Conservation (phyloP, 53 echinoderm and acorn worm genomes). For the Astropecten irregularis region DNA sequence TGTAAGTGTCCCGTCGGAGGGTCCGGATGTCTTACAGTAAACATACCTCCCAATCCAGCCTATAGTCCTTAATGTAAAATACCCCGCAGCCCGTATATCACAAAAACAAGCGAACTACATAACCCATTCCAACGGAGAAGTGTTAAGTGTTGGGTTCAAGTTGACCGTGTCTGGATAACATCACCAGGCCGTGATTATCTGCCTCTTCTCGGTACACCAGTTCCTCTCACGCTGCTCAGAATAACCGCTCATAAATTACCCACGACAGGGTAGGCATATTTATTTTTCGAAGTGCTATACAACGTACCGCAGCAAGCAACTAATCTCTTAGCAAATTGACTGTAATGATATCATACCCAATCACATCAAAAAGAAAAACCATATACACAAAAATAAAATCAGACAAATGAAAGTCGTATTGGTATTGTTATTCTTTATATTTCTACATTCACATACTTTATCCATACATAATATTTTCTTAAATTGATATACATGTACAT, state of each 20-base stretch:
- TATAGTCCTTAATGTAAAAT: too few species aligned
- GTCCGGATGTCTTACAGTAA: too few species aligned
- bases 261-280: conserved; percentile 6
- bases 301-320: background rate
- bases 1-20: too few species aligned
- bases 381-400: too few species aligned
- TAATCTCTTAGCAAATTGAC: conserved; percentile 1
- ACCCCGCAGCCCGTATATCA: too few species aligned
- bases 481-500: background rate
- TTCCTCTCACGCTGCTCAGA: too few species aligned
- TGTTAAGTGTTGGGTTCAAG: conserved; percentile 48
- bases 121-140: conserved; percentile 19
- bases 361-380: background rate
- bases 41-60: too few species aligned
- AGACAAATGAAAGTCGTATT: too few species aligned
- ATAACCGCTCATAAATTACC: conserved; percentile 36
- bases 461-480: conserved; percentile 16
- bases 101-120: too few species aligned
- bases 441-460: conserved; percentile 37
- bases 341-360: conserved; percentile 26
- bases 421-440: background rate
- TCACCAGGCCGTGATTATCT: too few species aligned
- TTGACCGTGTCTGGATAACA: background rate
- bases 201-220: too few species aligned
- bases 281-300: conserved; percentile 32